Evolutionary conservation across 2,888 invertebrate species (phyloP).

Genomic region (Ceriagrion tenellum): DNA sequence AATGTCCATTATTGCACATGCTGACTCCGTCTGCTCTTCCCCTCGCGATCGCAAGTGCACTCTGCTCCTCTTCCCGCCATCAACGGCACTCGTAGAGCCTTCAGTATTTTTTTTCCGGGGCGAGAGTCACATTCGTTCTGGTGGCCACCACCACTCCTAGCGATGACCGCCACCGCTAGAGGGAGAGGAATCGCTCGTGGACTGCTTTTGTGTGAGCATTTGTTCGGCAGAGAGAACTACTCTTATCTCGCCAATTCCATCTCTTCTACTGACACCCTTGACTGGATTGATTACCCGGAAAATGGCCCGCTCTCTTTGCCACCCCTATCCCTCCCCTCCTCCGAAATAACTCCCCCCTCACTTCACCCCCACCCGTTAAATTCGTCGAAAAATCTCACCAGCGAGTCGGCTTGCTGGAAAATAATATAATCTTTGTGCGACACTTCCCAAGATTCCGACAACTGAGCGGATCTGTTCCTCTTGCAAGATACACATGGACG

Average conservation of each 20-base stretch:
- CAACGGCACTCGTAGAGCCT: background rate
- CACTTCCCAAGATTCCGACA: too few species aligned
- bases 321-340: background rate
- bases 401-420: background rate
- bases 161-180: too few species aligned
- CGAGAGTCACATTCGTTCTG: background rate
- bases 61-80: background rate
- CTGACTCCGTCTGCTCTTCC: too few species aligned
- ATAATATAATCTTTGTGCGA: background rate
- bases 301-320: background rate
- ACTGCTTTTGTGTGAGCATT: background rate
- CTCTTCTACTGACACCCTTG: conserved; percentile 1
- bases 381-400: background rate
- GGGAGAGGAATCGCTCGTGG: background rate
- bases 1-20: background rate
- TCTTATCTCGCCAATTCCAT: background rate
- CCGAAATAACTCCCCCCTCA: background rate
- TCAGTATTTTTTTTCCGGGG: background rate
- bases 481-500: too few species aligned
- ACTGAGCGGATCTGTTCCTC: too few species aligned
- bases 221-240: background rate
- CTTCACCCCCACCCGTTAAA: background rate
- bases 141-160: background rate
- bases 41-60: too few species aligned
- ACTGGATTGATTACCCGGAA: background rate